Evolutionary conservation across 2,797 vertebrate genomes (phyloP), one percentile per base, ranked within the genome.

Genomic region (Chaetodon trifasciatus): DNA sequence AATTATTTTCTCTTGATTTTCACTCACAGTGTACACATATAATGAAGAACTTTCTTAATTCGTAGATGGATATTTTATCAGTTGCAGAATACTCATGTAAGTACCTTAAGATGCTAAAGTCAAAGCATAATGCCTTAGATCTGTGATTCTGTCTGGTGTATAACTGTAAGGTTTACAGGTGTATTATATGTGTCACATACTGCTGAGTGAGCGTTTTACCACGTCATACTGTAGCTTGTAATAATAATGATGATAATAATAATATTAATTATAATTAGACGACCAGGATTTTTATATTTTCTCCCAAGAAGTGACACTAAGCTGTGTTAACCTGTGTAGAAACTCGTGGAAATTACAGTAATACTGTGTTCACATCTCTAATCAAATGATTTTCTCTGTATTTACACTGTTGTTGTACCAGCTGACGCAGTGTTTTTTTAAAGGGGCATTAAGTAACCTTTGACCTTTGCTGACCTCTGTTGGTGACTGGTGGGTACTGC

Each of bases 71-170:
- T 76, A 84, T 85, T 92, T 91, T 87, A 91, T 96, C 93, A 94
- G 94, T 96, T 97, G 96, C 95, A 96, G 96, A 96, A 95, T 73
- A 73, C 78, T 96, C 93, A 94, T 97, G 96, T 96, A 96, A 97
- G 95, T 97, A 98, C 96, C 96, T 97, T 96, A 96, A 97, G 96
- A 97, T 97, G 97, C 97, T 97, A 95, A 95, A 95, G 67, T 95
- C 93, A 90, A 97, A 97, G 97, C 96, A 96, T 96, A 96, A 96
- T 97, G 97, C 97, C 97, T 98, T 97, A 97, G 97, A 96, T 96
- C 94, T 71, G 70, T 96, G 96, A 95, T 96, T 97, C 94, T 97
- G 95, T 97, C 95, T 96, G 96, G 95, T 97, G 96, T 96, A 94
- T 96, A 96, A 69, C 95, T 81, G 77, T 96, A 8, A 95, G 94